Evolutionary conservation across 2,888 invertebrate genomes (phyloP).

Genomic region (Agriopis leucophaearia): DNA sequence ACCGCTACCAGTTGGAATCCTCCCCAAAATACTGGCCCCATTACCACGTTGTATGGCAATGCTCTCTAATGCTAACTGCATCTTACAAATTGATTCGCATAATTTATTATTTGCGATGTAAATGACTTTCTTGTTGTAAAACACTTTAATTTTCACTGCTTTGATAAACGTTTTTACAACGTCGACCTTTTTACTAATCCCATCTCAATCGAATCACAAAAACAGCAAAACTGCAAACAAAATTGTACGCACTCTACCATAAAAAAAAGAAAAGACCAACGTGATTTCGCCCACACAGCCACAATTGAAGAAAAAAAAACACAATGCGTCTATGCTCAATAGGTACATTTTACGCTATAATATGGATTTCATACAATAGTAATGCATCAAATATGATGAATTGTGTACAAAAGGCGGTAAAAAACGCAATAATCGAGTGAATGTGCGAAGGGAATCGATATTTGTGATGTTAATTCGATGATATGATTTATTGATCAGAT

Average conservation of each 20-base stretch:
- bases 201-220: not conserved
- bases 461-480: conserved; percentile 33
- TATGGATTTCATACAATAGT: conserved; percentile 35
- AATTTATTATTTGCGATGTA: too few species aligned
- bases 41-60: too few species aligned
- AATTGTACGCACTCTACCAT: not conserved
- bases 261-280: conserved; percentile 27
- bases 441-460: conserved; percentile 27
- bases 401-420: conserved; percentile 32
- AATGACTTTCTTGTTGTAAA: too few species aligned
- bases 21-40: too few species aligned
- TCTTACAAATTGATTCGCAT: too few species aligned
- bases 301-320: conserved; percentile 30
- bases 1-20: too few species aligned
- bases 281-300: conserved; percentile 34
- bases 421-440: conserved; percentile 34
- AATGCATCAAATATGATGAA: conserved; percentile 37
- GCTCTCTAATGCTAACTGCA: too few species aligned
- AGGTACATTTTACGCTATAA: conserved; percentile 38
- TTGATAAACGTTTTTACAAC: not conserved
- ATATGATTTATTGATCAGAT: conserved; percentile 31
- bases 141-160: not conserved
- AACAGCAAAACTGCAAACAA: conserved; percentile 20
- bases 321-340: conserved; percentile 38
- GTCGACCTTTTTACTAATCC: conserved; percentile 15